These are phyloP conservation scores for Aphis craccivora DNA, from an alignment of 1,140 invertebrate genomes.

Conservation along the genomic window DNA sequence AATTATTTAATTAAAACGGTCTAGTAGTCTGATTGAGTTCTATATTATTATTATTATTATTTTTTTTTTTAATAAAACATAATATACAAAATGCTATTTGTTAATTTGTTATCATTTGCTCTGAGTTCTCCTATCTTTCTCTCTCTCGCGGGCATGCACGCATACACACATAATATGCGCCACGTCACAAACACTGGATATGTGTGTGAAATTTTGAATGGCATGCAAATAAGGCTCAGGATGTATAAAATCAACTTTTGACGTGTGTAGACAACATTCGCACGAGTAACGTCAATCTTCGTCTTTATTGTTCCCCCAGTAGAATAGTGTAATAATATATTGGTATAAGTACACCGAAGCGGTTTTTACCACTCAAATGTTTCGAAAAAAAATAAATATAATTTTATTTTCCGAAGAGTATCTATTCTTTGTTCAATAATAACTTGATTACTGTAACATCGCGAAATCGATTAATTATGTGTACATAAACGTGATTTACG, in stretches of 20 bases:
- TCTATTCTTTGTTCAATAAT: too few relatives aligned
- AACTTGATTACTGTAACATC: background rate
- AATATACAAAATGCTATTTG: background rate
- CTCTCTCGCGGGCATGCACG: background rate
- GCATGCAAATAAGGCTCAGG: background rate
- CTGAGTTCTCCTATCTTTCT: background rate
- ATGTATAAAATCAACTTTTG: background rate
- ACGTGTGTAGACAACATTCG: background rate
- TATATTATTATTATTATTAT: background rate
- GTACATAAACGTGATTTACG: background rate
- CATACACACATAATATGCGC: background rate
- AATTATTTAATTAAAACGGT: background rate
- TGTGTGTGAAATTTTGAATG: background rate
- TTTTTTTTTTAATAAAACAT: background rate
- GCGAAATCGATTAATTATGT: background rate
- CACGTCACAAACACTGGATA: background rate
- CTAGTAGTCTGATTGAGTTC: background rate
- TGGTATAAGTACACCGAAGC: background rate
- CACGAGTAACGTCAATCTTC: conserved; percentile 3
- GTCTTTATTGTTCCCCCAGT: background rate
- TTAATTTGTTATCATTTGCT: background rate
- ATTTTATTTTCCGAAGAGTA: background rate
- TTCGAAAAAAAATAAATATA: background rate
- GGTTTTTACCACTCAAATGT: background rate
- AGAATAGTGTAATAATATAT: background rate